These are phyloP conservation scores for Epizoanthus illoricatus DNA, from an alignment of 92 coral and sea anemone genomes.

Conservation along the genomic window DNA sequence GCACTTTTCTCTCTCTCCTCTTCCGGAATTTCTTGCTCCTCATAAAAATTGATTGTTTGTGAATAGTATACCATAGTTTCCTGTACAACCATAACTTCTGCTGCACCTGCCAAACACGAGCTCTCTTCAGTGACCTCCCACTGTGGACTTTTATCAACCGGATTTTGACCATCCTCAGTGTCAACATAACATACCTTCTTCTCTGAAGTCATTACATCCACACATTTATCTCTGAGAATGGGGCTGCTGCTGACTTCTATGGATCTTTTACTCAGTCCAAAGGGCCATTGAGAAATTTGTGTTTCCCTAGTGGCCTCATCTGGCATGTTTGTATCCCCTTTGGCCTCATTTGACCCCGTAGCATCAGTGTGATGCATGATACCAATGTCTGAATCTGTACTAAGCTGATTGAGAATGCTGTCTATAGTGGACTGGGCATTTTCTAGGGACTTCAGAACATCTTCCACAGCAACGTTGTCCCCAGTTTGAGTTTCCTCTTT, in stretches of 20 bases:
- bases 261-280: slow-evolving; percentile 18
- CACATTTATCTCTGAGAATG: background rate
- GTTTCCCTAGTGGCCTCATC: background rate
- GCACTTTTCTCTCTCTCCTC: no score
- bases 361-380: background rate
- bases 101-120: background rate
- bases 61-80: no score
- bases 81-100: background rate
- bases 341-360: background rate
- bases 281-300: slow-evolving; percentile 6
- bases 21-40: no score
- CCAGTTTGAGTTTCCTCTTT: background rate
- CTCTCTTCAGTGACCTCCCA: slow-evolving; percentile 1
- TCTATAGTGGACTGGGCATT: slow-evolving; percentile 32
- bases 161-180: background rate
- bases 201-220: background rate
- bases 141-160: slow-evolving; percentile 12
- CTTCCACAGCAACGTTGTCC: background rate
- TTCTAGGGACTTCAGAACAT: slow-evolving; percentile 27
- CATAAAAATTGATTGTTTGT: no score
- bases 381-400: background rate
- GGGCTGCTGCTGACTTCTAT: background rate
- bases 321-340: background rate
- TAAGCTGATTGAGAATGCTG: slow-evolving; percentile 26
- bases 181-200: background rate